A percentile compares a stretch with the other conserved stretches of the same genome.
Evolutionary conservation across 2,113 vertebrate genomes (phyloP).

Genomic region (Oreochromis aureus): DNA sequence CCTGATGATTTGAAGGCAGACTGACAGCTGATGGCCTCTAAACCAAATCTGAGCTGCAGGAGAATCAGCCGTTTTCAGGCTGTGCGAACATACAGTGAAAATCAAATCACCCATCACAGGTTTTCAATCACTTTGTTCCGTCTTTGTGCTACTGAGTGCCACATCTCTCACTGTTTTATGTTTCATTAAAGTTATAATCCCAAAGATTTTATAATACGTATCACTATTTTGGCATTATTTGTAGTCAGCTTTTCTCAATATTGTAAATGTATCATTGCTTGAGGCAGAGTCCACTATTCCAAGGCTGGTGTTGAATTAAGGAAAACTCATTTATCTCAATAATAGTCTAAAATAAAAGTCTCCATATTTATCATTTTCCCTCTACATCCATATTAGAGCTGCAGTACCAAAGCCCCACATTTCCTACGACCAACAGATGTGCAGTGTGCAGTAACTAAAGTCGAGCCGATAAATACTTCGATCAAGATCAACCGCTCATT

Average conservation of each 20-base stretch:
- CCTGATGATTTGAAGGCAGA: constrained; percentile 33
- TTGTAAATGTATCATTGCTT: neutral
- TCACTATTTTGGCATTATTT: neutral
- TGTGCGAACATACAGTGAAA: neutral
- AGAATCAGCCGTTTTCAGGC: neutral
- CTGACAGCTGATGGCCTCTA: constrained; percentile 14
- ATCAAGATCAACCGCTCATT: neutral
- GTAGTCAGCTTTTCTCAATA: neutral
- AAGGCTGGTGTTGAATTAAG: neutral
- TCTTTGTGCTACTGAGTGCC: neutral
- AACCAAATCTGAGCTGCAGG: neutral
- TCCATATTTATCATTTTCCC: neutral
- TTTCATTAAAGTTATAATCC: neutral
- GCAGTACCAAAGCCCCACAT: neutral
- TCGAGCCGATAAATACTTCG: neutral
- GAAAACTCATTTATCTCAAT: neutral
- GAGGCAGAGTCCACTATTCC: neutral
- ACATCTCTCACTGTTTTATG: neutral
- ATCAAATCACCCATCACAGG: neutral
- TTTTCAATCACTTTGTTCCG: neutral
- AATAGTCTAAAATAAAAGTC: neutral
- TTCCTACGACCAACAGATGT: neutral
- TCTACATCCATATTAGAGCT: neutral
- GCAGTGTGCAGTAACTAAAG: neutral
- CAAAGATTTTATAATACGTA: neutral